Evolutionary conservation across 2,113 vertebrate genomes (phyloP).

Genomic region (Illadopsis cleaveri): DNA sequence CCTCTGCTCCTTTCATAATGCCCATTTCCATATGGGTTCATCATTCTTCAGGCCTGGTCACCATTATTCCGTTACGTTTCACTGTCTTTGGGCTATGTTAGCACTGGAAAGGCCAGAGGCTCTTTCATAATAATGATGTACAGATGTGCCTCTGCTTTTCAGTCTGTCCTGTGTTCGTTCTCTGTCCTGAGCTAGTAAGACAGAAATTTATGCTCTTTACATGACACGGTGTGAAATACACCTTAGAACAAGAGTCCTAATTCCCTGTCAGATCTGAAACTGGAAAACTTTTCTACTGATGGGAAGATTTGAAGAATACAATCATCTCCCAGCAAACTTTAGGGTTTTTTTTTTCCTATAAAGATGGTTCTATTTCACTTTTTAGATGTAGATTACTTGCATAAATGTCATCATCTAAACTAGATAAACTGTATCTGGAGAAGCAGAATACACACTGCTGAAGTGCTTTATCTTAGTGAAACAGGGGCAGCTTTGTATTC

Average conservation of each 20-base stretch:
- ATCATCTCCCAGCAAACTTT: not conserved
- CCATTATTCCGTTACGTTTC: not conserved
- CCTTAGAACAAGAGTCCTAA: not conserved
- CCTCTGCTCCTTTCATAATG: not conserved
- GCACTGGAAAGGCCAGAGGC: not conserved
- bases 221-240: not conserved
- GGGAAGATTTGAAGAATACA: not conserved
- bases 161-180: not conserved
- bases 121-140: not conserved
- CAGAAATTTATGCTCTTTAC: not conserved
- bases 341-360: not conserved
- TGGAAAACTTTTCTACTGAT: not conserved
- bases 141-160: not conserved
- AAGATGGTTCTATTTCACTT: not conserved
- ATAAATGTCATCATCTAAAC: not conserved
- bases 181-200: not conserved
- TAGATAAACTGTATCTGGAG: not conserved
- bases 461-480: slow-evolving; percentile 1
- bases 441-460: not conserved
- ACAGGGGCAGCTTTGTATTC: not conserved
- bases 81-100: not conserved
- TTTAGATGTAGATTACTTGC: not conserved
- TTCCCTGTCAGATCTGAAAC: not conserved
- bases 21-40: not conserved
- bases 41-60: not conserved